These are phyloP conservation scores for Eumaeus atala DNA, from an alignment of 1,140 invertebrate species.

Conservation along the genomic window DNA sequence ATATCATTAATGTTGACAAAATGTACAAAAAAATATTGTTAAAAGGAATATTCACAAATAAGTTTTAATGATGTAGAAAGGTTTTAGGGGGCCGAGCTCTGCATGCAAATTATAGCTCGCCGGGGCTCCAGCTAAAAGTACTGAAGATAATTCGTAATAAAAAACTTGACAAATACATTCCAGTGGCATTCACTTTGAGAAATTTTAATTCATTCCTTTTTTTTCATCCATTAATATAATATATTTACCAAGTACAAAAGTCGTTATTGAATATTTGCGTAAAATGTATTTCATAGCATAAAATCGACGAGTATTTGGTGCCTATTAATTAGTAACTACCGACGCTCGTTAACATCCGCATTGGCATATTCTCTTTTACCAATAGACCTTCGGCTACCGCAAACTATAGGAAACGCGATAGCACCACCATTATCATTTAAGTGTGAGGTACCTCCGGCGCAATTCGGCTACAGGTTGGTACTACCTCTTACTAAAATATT, in stretches of 20 bases:
- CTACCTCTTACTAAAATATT: too few relatives aligned
- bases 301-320: too few relatives aligned
- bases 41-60: constrained; percentile 16
- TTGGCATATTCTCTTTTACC: too few relatives aligned
- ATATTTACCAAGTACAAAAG: not conserved
- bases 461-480: too few relatives aligned
- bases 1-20: not conserved
- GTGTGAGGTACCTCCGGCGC: too few relatives aligned
- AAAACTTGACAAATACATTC: constrained; percentile 12
- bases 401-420: too few relatives aligned
- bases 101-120: constrained; percentile 39
- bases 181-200: constrained; percentile 11
- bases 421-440: too few relatives aligned
- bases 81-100: constrained; percentile 33
- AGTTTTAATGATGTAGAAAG: constrained; percentile 44
- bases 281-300: not conserved
- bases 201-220: constrained; percentile 13
- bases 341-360: too few relatives aligned
- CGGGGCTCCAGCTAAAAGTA: constrained; percentile 21
- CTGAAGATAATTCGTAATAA: constrained; percentile 14
- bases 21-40: not conserved
- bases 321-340: too few relatives aligned
- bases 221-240: not conserved
- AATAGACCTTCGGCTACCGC: too few relatives aligned
- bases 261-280: not conserved